Evolutionary conservation across 1,140 invertebrate species (phyloP), one percentile per base, ranked within the genome.

Genomic region (Heliconius congener): DNA sequence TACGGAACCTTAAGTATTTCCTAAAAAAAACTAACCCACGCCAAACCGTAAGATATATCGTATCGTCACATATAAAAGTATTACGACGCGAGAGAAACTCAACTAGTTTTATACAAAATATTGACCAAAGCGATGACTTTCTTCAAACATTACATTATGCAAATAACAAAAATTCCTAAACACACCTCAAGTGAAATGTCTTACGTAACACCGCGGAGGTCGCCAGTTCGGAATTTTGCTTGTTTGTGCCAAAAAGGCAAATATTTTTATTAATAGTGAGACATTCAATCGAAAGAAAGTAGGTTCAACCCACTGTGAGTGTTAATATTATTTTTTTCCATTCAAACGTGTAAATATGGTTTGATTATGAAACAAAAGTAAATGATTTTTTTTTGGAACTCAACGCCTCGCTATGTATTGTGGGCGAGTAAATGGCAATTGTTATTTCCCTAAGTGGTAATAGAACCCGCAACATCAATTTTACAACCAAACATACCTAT

Each of bases 71-170:
- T 66, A 30, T 66, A 66, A 66, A 30, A 30, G 4, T 66, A n/a
- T 60, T n/a, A 27, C 13, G n/a, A 30, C 60, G 5, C 27, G n/a
- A 30, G 60, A 66, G 60, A 66, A 66, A 66, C 60, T 66, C 60
- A 66, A 66, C 60, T 30, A 23, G 60, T 66, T 30, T 30, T 30
- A 66, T 66, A 66, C 60, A 66, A 66, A 66, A 66, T 66, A 66
- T 66, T 66, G 60, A 66, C 60, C 23, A 30, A 66, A 66, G 27
- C 60, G 60, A 30, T 30, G 60, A 66, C 60, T 66, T 66, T 66
- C 60, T 66, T 66, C 60, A 66, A 66, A 66, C 27, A 57, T 57
- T 57, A 57, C 55, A 66, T 66, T 66, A 66, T 66, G 60, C 60
- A 66, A 66, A 66, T 66, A 66, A 13, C n/a, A n/a, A 13, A 30